Evolutionary conservation across 1,140 invertebrate species (phyloP).

Genomic region (Heliconius nattereri): DNA sequence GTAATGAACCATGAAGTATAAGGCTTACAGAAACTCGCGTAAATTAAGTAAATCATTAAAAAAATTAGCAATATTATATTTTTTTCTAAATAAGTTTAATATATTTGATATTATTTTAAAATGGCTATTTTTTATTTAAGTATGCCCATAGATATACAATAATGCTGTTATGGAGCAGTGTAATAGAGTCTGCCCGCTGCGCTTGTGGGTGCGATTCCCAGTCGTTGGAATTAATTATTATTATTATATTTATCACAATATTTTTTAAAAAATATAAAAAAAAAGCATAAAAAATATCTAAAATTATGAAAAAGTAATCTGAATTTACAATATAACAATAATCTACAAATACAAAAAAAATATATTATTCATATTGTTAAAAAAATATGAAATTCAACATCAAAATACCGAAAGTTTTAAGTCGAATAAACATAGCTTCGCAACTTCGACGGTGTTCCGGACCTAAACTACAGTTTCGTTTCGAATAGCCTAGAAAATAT

Average conservation of each 20-base stretch:
- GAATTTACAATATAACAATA: no score
- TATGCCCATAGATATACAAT: neutral
- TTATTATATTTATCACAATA: no score
- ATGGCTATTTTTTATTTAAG: neutral
- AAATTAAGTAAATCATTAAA: neutral
- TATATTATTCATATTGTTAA: neutral
- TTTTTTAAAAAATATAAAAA: no score
- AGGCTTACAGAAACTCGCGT: neutral
- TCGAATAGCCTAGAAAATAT: slow-evolving; percentile 10
- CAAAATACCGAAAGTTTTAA: neutral
- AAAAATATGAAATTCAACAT: neutral
- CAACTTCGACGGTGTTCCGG: slow-evolving; percentile 4
- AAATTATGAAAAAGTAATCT: no score
- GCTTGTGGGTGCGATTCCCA: no score
- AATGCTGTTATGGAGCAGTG: neutral
- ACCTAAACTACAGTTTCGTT: slow-evolving; percentile 6
- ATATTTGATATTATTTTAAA: neutral
- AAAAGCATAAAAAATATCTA: no score
- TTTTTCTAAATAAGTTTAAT: neutral
- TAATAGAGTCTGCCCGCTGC: no score
- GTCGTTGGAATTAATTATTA: no score
- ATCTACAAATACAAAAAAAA: neutral
- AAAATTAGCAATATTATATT: neutral
- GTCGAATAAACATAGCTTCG: neutral
- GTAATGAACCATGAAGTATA: slow-evolving; percentile 7